phyloP scores from a whole-genome alignment of 2,888 invertebrate species.

The Andrena chrysosceles region DNA sequence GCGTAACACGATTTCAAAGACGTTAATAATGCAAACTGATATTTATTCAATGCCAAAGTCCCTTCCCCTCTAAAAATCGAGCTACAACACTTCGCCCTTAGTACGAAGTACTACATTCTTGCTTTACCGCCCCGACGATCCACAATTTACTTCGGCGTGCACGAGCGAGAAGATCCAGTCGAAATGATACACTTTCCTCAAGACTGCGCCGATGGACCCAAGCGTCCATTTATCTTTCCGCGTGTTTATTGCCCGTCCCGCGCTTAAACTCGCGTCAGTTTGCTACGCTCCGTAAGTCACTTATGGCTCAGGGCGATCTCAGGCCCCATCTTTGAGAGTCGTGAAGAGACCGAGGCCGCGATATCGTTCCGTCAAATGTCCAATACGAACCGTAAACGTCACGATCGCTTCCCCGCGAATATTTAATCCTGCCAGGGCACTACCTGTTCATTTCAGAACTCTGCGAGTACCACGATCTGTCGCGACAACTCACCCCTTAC shows the following conservation, averaged over 20 bases:
- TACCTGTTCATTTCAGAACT: neutral
- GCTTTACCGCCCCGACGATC: slow-evolving; percentile 27
- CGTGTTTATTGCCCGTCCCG: slow-evolving; percentile 84
- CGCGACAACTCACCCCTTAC: too few relatives aligned
- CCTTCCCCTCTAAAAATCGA: neutral
- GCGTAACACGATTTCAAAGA: neutral
- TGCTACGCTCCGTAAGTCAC: slow-evolving; percentile 84
- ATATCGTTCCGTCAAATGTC: slow-evolving; percentile 56
- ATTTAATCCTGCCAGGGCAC: neutral
- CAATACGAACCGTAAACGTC: slow-evolving; percentile 45
- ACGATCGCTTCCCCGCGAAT: slow-evolving; percentile 28
- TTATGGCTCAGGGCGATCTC: slow-evolving; percentile 78
- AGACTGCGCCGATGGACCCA: slow-evolving; percentile 52
- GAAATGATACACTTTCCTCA: slow-evolving; percentile 73
- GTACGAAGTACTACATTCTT: neutral
- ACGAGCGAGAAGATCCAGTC: slow-evolving; percentile 57
- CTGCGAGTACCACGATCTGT: neutral
- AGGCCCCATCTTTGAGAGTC: slow-evolving; percentile 41
- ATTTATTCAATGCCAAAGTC: neutral
- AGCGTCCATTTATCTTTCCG: slow-evolving; percentile 83
- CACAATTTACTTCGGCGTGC: slow-evolving; percentile 38
- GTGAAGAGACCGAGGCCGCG: slow-evolving; percentile 21
- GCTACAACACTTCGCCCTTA: neutral
- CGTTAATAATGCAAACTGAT: too few relatives aligned
- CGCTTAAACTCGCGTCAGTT: slow-evolving; percentile 84